Evolutionary conservation across 2,888 invertebrate species (phyloP), one percentile per base, ranked within the genome.

Genomic region (Melanostoma mellinum): DNA sequence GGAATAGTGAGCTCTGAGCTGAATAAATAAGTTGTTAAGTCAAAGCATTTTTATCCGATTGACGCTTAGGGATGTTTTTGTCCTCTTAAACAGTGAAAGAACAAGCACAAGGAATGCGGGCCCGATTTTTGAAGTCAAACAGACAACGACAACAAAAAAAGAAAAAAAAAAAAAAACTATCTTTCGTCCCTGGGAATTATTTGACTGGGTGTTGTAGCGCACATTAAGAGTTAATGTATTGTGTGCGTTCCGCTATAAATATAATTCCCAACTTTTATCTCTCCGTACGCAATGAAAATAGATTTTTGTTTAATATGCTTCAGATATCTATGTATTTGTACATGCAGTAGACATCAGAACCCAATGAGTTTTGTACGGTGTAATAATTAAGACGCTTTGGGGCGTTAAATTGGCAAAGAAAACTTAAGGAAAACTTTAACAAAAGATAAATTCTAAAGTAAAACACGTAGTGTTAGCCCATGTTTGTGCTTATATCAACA

Each of bases 141-240:
- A 61, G 6, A 30, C 73, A 53, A 38, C 10, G 50, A 55, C 44
- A 53, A 58, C 44, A 33, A 46, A 65, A n/a, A 9, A 38, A 35
- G 6, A 2, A 40, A 48, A 38, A 35, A 9, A 2, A 40, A 48
- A 56, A 4, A 50, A 52, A 6, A 36, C 40, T 50, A 38, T 53
- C 56, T 53, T 58, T 56, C 33, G 40, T 48, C 71, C 69, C 80
- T 71, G 71, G 71, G 76, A 71, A 81, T 81, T 50, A 71, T 46
- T 58, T 65, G 55, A 74, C 68, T 79, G 46, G 73, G 77, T 52
- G 55, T 65, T 52, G 71, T 10, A 44, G 42, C 60, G 44, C 48
- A 71, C 56, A 61, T 77, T 63, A 56, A 72, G 61, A 48, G 36
- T 56, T 55, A 73, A 78, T 67, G 53, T 68, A 52, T 52, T 60